These are phyloP conservation scores for Myiagra hebetior DNA, from an alignment of 2,113 vertebrate genomes.

Conservation along the genomic window DNA sequence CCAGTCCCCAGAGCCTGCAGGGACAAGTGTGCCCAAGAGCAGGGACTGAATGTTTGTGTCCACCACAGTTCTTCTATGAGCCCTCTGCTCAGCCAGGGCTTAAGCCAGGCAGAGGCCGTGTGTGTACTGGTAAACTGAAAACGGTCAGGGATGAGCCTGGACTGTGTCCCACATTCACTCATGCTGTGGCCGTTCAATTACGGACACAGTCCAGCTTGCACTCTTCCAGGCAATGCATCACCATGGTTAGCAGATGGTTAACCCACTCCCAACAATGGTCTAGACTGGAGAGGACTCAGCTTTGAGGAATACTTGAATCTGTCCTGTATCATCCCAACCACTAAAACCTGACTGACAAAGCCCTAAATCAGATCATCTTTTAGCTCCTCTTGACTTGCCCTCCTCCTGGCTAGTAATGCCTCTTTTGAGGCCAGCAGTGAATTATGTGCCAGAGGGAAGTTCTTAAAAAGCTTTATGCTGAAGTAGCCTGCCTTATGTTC, in stretches of 20 bases:
- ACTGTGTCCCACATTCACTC: neutral
- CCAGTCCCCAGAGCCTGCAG: neutral
- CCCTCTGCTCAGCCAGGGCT: neutral
- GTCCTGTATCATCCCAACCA: neutral
- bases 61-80: neutral
- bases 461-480: conserved; percentile 38
- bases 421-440: conserved; percentile 4
- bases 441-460: conserved; percentile 11
- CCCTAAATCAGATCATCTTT: neutral
- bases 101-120: neutral
- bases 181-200: neutral
- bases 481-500: conserved; percentile 11
- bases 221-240: neutral
- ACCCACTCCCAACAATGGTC: neutral
- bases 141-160: rapidly evolving
- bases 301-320: neutral
- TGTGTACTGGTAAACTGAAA: neutral
- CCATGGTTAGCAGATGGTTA: neutral
- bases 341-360: conserved; percentile 16
- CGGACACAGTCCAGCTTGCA: neutral
- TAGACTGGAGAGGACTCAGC: neutral
- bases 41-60: neutral
- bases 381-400: neutral
- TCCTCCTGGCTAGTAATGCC: neutral
- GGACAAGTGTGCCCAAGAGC: rapidly evolving